Evolutionary conservation across 2,113 vertebrate genomes (phyloP).

Genomic region (Eonycteris spelaea): DNA sequence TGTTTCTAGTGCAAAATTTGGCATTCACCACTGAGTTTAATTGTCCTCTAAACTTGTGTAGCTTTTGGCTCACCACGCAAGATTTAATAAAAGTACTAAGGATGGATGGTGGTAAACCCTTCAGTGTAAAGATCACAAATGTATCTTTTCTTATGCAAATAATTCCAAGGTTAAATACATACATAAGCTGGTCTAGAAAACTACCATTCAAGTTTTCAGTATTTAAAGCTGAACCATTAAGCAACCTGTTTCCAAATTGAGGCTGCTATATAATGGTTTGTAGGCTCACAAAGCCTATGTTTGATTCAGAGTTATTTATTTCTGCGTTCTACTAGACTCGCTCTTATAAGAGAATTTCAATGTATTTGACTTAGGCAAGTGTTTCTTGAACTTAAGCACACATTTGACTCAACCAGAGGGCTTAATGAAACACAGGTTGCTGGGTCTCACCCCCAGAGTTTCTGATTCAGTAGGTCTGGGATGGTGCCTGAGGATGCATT

Average conservation of each 20-base stretch:
- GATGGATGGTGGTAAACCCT: neutral
- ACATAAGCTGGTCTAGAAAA: neutral
- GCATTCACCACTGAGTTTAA: neutral
- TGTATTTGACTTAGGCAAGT: neutral
- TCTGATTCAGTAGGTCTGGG: neutral
- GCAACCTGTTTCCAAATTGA: neutral
- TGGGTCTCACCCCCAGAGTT: neutral
- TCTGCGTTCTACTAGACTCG: neutral
- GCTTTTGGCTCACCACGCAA: neutral
- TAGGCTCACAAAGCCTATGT: neutral
- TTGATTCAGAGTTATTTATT: slow-evolving; percentile 4
- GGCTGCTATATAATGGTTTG: neutral
- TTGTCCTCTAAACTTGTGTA: neutral
- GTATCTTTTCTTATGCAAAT: neutral
- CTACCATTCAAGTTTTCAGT: neutral
- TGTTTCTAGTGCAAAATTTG: neutral
- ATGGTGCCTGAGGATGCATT: neutral
- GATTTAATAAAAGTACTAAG: neutral
- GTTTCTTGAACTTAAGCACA: neutral
- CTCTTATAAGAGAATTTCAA: neutral
- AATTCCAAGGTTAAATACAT: neutral
- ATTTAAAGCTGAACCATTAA: neutral
- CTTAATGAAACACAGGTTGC: neutral
- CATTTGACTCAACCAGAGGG: neutral
- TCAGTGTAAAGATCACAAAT: neutral